Evolutionary conservation across 2,888 invertebrate species (phyloP), one percentile per base, ranked within the genome.

Genomic region (Aspidapion aeneum): DNA sequence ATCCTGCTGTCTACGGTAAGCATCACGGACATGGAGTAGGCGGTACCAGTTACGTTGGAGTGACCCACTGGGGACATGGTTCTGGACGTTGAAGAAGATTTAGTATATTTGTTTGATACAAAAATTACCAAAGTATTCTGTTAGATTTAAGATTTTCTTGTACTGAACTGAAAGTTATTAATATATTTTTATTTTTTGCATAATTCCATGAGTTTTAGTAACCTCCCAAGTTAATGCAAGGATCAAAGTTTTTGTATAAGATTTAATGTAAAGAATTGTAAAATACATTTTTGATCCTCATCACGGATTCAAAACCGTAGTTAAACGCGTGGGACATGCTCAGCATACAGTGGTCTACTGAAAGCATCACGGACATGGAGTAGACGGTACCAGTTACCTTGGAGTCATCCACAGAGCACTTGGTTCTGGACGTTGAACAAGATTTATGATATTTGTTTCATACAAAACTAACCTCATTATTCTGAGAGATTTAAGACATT

Each of bases 241-340:
- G n/a, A n/a, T n/a, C n/a, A n/a, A n/a, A n/a, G n/a, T n/a, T n/a
- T n/a, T n/a, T n/a, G n/a, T n/a, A n/a, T n/a, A n/a, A n/a, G n/a
- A n/a, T n/a, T n/a, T n/a, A n/a, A n/a, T n/a, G n/a, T n/a, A n/a
- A n/a, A 73, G 79, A n/a, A 70, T 76, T 7, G 79, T 79, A 5
- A 75, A 79, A 63, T 79, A 80, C 70, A 73, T 70, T 19, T 72
- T 76, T 19, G 76, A 72, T 57, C 73, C 72, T 18, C 70, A 73
- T 58, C 61, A 55, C 2, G 73, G 73, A 1, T 72, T 73, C 58
- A 68, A 73, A 52, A 72, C 73, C 17, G 68, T 72, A 0, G 73
- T 73, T 12, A 69, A 68, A 52, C 63, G 73, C 49, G 62, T 66
- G 52, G 73, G 73, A n/a, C 69, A 72, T 58, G 73, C 72, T 19